phyloP scores from a whole-genome alignment of 2,888 invertebrate species.

The Furcula furcula region DNA sequence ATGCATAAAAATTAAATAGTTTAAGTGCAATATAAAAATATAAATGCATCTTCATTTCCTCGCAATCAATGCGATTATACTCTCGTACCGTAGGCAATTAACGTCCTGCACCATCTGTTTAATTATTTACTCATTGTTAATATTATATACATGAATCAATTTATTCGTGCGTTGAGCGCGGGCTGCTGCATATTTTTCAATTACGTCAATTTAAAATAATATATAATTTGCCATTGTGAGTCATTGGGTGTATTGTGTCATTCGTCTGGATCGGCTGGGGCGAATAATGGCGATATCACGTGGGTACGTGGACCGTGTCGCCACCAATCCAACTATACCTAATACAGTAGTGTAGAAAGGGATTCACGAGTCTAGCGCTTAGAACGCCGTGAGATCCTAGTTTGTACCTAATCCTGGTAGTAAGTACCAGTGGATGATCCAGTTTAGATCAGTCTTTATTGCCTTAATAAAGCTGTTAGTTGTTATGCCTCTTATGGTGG shows the following conservation, averaged over 20 bases:
- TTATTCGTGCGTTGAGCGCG: constrained; percentile 69
- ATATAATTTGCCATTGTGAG: constrained; percentile 80
- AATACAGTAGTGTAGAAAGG: too few species aligned
- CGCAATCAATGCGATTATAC: constrained; percentile 16
- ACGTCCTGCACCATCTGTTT: constrained; percentile 24
- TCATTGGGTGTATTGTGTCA: constrained; percentile 76
- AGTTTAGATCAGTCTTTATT: too few species aligned
- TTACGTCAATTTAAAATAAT: constrained; percentile 82
- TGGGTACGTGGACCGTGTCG: constrained; percentile 13
- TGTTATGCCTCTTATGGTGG: too few species aligned
- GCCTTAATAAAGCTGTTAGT: too few species aligned
- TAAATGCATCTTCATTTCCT: not conserved
- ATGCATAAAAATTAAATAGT: too few species aligned
- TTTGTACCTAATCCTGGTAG: too few species aligned
- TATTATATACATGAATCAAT: constrained; percentile 77
- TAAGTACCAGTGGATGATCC: too few species aligned
- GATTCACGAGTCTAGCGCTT: too few species aligned
- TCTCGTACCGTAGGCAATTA: constrained; percentile 22
- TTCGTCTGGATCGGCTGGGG: constrained; percentile 42
- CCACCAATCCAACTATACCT: too few species aligned
- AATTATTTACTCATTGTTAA: constrained; percentile 51
- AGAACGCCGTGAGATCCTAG: too few species aligned
- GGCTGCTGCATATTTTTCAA: constrained; percentile 80
- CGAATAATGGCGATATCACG: constrained; percentile 36
- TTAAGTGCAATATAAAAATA: not conserved